These are phyloP conservation scores for Leptothorax acervorum DNA, from an alignment of 2,888 invertebrate genomes.

Conservation along the genomic window DNA sequence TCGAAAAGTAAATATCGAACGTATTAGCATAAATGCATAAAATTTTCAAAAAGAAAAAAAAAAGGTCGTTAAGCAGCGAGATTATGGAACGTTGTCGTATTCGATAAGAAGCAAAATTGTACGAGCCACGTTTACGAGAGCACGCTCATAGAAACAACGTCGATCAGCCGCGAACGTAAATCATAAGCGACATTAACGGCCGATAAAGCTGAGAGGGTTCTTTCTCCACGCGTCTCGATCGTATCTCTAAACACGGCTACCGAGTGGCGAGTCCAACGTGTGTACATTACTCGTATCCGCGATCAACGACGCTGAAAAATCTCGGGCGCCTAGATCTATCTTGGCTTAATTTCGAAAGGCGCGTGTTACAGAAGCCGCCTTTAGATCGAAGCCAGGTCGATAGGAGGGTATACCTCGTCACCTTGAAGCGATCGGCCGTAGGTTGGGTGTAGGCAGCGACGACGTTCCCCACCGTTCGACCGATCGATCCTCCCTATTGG, in stretches of 20 bases:
- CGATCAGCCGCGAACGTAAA: conserved; percentile 47
- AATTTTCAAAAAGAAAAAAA: conserved; percentile 37
- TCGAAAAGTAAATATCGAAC: background rate
- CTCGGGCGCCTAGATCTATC: conserved; percentile 37
- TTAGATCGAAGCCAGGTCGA: conserved; percentile 45
- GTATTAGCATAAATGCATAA: background rate
- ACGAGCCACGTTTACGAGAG: conserved; percentile 28
- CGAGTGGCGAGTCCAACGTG: background rate
- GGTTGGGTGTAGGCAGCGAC: conserved; percentile 72
- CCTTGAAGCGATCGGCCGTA: conserved; percentile 72
- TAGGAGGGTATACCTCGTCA: conserved; percentile 66
- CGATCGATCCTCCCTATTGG: conserved; percentile 69
- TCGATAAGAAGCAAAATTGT: conserved; percentile 21
- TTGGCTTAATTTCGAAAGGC: conserved; percentile 61
- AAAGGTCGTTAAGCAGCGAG: background rate
- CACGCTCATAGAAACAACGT: conserved; percentile 18
- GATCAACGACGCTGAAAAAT: conserved; percentile 42
- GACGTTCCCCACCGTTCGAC: conserved; percentile 65
- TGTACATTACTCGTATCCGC: conserved; percentile 13
- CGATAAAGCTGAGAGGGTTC: conserved; percentile 40
- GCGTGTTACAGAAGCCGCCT: conserved; percentile 51
- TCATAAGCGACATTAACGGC: conserved; percentile 48
- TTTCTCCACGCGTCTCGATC: conserved; percentile 31
- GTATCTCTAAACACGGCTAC: conserved; percentile 38
- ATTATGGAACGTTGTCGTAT: conserved; percentile 2